phyloP scores from a whole-genome alignment of 2,113 vertebrate species.

The Athene noctua region DNA sequence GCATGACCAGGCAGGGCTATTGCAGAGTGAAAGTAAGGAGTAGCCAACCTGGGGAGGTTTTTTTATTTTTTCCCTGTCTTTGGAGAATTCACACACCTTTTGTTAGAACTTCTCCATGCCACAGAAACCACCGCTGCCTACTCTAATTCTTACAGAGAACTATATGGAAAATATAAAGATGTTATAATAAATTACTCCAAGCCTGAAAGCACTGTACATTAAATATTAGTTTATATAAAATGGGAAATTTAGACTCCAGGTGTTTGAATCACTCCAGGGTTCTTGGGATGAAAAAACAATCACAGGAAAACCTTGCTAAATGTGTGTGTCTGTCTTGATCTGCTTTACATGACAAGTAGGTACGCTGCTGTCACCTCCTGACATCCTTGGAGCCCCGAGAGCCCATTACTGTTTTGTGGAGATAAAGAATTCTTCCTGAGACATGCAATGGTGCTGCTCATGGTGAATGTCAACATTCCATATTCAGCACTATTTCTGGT shows the following conservation, averaged over 20 bases:
- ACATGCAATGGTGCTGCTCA: accelerated
- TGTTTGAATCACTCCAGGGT: neutral
- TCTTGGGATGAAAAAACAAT: neutral
- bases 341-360: neutral
- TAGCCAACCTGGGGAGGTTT: neutral
- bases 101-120: neutral
- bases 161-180: neutral
- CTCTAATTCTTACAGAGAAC: neutral
- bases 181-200: neutral
- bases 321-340: neutral
- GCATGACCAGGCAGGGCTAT: neutral
- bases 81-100: neutral
- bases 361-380: neutral
- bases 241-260: neutral
- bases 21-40: neutral
- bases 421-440: neutral
- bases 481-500: neutral
- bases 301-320: neutral
- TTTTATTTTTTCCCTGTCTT: neutral
- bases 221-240: neutral
- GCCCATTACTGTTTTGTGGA: accelerated
- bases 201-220: neutral
- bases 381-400: accelerated
- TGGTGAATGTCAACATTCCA: accelerated
- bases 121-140: neutral